phyloP scores from a whole-genome alignment of 2,888 invertebrate species.

The Mellilla xanthometata region DNA sequence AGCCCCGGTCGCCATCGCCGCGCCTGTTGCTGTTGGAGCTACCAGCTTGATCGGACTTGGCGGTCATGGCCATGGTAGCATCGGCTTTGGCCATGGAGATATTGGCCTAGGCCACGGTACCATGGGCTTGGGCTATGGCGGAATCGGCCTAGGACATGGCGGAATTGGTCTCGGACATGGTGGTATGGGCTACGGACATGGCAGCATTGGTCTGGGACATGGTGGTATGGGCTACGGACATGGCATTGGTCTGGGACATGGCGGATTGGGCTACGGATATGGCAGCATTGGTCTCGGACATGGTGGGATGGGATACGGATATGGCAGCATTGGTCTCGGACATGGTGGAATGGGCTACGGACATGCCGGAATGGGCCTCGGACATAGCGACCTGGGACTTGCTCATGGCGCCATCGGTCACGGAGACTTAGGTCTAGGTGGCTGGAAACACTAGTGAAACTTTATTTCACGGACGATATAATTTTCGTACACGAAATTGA shows the following conservation, averaged over 20 bases:
- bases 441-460: slow-evolving; percentile 38
- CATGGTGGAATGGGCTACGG: slow-evolving; percentile 13
- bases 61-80: slow-evolving; percentile 25
- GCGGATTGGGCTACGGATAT: slow-evolving; percentile 26
- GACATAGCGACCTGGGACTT: slow-evolving; percentile 7
- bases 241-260: slow-evolving; percentile 20
- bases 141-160: slow-evolving; percentile 18
- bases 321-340: slow-evolving; percentile 23
- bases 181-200: slow-evolving; percentile 20
- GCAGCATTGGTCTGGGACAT: slow-evolving; percentile 17
- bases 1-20: slow-evolving; percentile 32
- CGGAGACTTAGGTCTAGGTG: slow-evolving; percentile 22
- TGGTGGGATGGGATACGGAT: slow-evolving; percentile 12
- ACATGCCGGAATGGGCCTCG: slow-evolving; percentile 19
- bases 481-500: slow-evolving; percentile 26
- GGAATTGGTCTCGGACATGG: slow-evolving; percentile 20
- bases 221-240: slow-evolving; percentile 20
- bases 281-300: slow-evolving; percentile 1
- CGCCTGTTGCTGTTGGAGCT: slow-evolving; percentile 29
- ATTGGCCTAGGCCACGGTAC: slow-evolving; percentile 7
- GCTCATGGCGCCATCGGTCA: slow-evolving; percentile 21
- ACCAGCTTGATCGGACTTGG: slow-evolving; percentile 23
- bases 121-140: slow-evolving; percentile 20
- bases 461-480: slow-evolving; percentile 11
- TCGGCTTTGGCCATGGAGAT: slow-evolving; percentile 10